Conservation (phyloP, 2,113 vertebrate genomes). For the Columba livia region DNA sequence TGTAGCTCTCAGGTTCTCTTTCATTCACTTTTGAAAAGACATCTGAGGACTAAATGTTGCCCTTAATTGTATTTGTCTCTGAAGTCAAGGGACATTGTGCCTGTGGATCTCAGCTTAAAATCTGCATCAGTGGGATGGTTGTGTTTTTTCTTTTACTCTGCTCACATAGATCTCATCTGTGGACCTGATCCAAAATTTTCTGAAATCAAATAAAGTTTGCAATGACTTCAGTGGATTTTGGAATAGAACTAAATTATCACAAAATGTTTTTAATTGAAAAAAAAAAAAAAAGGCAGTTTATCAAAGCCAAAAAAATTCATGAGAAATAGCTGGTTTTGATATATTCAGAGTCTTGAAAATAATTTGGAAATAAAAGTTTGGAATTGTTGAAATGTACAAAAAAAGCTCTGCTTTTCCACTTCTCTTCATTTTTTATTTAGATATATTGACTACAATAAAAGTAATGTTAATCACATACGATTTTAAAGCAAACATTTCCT, state of each 20-base stretch:
- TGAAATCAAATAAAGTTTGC: slow-evolving; percentile 18
- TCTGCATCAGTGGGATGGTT: not conserved
- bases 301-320: not conserved
- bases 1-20: not conserved
- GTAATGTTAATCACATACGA: not conserved
- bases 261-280: not conserved
- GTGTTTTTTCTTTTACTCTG: not conserved
- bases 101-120: not conserved
- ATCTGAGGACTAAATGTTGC: not conserved
- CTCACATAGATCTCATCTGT: not conserved
- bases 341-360: not conserved
- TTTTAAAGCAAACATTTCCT: not conserved
- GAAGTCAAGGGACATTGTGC: not conserved
- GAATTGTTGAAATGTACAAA: not conserved
- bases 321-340: not conserved
- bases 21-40: not conserved
- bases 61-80: not conserved
- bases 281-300: not conserved
- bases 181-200: not conserved
- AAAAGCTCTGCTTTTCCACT: not conserved
- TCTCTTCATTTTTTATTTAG: not conserved
- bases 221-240: slow-evolving; percentile 1
- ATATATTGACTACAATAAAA: not conserved
- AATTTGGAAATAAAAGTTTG: not conserved
- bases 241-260: slow-evolving; percentile 3